Evolutionary conservation across 2,888 invertebrate species (phyloP).

Genomic region (Terebella lapidaria): DNA sequence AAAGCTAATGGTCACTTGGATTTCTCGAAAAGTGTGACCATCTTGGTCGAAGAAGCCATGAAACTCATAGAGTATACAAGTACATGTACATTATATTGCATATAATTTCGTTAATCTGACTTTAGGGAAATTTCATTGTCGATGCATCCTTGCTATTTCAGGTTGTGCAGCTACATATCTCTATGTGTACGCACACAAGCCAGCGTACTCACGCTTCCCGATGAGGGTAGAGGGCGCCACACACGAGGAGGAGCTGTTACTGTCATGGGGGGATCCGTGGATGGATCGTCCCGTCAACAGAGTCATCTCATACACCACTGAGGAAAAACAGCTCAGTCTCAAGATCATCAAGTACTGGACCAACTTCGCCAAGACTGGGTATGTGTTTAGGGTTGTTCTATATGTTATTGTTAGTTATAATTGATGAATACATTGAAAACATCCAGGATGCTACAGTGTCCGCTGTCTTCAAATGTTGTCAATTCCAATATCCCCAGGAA

Average conservation of each 20-base stretch:
- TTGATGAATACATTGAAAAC: too few species aligned
- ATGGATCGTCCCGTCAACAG: not conserved
- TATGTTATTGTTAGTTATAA: too few species aligned
- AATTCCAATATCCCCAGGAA: too few species aligned
- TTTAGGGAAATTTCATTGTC: too few species aligned
- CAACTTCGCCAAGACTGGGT: conserved; percentile 1
- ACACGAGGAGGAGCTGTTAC: not conserved
- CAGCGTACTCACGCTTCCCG: not conserved
- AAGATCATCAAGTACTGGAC: not conserved
- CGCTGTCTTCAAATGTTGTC: too few species aligned
- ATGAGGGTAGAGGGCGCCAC: not conserved
- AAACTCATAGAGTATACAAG: not conserved
- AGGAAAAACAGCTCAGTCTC: not conserved
- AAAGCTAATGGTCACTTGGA: too few species aligned
- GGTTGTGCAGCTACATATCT: not conserved
- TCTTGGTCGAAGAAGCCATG: not conserved
- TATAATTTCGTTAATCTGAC: not conserved
- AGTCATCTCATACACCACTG: not conserved
- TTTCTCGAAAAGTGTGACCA: not conserved
- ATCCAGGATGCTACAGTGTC: too few species aligned
- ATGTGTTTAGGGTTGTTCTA: too few species aligned
- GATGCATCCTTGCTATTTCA: not conserved
- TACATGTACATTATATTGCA: too few species aligned
- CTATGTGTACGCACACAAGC: not conserved
- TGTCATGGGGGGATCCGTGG: not conserved